These are phyloP conservation scores for Kryphioiulus occultus DNA, from an alignment of 2,888 invertebrate species.

Conservation along the genomic window DNA sequence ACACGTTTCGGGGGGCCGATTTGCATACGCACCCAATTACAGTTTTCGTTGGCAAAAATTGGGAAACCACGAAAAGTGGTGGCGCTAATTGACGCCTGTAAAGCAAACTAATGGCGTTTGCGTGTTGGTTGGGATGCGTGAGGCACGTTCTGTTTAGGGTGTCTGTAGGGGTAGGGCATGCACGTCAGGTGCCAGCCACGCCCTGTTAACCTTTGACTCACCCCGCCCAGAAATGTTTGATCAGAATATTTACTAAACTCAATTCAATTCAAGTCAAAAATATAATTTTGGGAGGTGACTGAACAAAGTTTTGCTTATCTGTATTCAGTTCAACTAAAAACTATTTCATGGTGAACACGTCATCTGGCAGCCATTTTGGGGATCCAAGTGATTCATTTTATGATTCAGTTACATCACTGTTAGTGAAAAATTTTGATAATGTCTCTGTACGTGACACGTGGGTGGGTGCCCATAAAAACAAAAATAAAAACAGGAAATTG, in stretches of 20 bases:
- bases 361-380: too few species aligned
- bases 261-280: too few species aligned
- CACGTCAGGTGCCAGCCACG: neutral
- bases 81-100: neutral
- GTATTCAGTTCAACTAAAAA: too few species aligned
- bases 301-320: too few species aligned
- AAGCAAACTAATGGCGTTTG: neutral
- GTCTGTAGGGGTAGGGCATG: neutral
- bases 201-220: neutral
- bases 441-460: neutral
- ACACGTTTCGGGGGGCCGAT: neutral
- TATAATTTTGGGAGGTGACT: too few species aligned
- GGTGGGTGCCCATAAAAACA: neutral
- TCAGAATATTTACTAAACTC: too few species aligned
- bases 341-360: too few species aligned
- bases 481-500: neutral
- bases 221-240: too few species aligned
- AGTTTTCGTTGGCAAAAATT: neutral
- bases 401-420: too few species aligned
- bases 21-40: neutral
- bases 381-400: too few species aligned
- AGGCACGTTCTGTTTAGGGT: neutral
- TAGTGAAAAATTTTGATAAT: too few species aligned
- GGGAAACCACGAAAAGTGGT: neutral
- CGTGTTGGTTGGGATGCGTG: neutral